Evolutionary conservation across 2,113 vertebrate genomes (phyloP).

Genomic region (Tautogolabrus adspersus): DNA sequence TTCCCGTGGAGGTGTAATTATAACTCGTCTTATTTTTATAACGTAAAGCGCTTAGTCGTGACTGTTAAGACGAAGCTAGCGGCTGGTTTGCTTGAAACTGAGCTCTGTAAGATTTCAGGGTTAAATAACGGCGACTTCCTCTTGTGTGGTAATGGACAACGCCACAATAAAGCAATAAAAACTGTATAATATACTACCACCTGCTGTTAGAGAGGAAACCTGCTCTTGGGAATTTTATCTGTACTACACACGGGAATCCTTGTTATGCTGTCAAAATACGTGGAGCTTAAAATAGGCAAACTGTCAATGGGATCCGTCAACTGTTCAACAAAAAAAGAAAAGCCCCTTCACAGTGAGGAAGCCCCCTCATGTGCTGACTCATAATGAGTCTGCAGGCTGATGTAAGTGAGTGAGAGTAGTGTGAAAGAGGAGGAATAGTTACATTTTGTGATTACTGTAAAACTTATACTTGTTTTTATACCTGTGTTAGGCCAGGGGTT

Average conservation of each 20-base stretch:
- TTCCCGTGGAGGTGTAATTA: neutral
- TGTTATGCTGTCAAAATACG: neutral
- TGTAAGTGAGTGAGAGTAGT: neutral
- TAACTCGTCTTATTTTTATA: neutral
- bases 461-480: too few species aligned
- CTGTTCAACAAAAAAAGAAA: neutral
- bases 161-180: neutral
- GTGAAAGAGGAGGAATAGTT: neutral
- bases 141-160: neutral
- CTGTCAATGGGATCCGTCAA: neutral
- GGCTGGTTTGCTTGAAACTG: neutral
- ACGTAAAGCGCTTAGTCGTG: neutral
- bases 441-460: neutral
- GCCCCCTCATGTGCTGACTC: conserved; percentile 40
- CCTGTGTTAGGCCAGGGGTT: too few species aligned
- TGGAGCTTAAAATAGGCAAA: neutral
- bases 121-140: conserved; percentile 16
- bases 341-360: neutral
- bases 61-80: neutral
- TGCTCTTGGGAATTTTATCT: neutral
- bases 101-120: conserved; percentile 5
- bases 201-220: neutral
- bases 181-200: neutral
- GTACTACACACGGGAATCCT: neutral
- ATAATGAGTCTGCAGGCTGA: conserved; percentile 3